Evolutionary conservation across 2,113 vertebrate genomes (phyloP), one percentile per base, ranked within the genome.

Genomic region (Ceratotherium simum): DNA sequence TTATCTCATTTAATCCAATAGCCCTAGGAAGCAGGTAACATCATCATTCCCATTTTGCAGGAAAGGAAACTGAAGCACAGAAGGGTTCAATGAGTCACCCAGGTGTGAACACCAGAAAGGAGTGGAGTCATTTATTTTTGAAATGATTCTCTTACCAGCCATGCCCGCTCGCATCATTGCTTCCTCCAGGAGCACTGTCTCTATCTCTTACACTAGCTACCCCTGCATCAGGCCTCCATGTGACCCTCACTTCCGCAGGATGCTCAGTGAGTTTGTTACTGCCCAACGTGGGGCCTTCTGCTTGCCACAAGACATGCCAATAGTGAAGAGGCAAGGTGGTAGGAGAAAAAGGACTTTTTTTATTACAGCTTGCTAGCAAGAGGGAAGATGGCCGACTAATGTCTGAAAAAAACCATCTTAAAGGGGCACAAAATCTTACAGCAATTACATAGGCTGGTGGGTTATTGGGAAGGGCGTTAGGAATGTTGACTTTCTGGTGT

Each of bases 61-160:
- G 14, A 5, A 8, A 69, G 54, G 70, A 85, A 96, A 91, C 76
- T 79, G 75, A 93, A 67, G 42, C 56, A 56, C 33, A 23, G 62
- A 33, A 33, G 58, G 18, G 25, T 64, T 81, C 13, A 56, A 48
- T 17, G 88, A 39, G 29, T 73, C 36, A 31, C 46, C 27, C 8
- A 16, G 3, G 51, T 33, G 27, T 39, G 51, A 62, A 75, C 39
- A 46, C 33, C 12, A 36, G 62, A 39, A 9, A 54, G 29, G 33
- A 60, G 33, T 1, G 0, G 16, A n/a, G 2, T 69, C 18, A 4
- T 36, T 94, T 54, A 13, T 21, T 69, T 87, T 62, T 73, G 18
- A 64, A 29, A 31, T 11, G 80, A 48, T 29, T 76, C n/a, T 21
- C 6, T 39, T 23, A 20, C 33, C 10, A 6, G 3, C 3, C 31